Conservation (phyloP, 2,888 invertebrate genomes). For the Leptopilina myrica region DNA sequence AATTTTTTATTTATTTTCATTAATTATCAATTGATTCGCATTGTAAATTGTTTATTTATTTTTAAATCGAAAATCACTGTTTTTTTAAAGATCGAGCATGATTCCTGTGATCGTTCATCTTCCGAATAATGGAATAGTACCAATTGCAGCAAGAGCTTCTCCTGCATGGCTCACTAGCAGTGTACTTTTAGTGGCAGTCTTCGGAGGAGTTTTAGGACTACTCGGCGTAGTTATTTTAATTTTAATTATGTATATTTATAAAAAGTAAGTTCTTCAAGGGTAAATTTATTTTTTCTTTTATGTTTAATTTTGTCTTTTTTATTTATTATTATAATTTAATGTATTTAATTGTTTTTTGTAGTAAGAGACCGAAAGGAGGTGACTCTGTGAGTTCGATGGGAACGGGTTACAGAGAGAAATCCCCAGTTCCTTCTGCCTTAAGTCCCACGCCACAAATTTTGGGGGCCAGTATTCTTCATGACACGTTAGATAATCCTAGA, state of each 20-base stretch:
- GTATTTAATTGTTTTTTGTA: slow-evolving; percentile 45
- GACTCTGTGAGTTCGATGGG: slow-evolving; percentile 72
- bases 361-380: slow-evolving; percentile 70
- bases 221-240: slow-evolving; percentile 86
- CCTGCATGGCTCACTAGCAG: slow-evolving; percentile 77
- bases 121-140: slow-evolving; percentile 69
- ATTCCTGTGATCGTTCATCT: slow-evolving; percentile 78
- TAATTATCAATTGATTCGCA: too few relatives aligned
- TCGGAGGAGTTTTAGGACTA: slow-evolving; percentile 85
- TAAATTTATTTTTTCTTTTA: too few relatives aligned
- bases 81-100: slow-evolving; percentile 67
- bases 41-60: too few relatives aligned
- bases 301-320: too few relatives aligned
- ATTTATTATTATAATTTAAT: too few relatives aligned
- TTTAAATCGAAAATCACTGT: too few relatives aligned
- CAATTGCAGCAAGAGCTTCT: slow-evolving; percentile 77
- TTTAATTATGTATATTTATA: slow-evolving; percentile 87
- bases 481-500: slow-evolving; percentile 74
- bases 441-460: slow-evolving; percentile 77
- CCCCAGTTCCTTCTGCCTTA: slow-evolving; percentile 71
- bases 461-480: slow-evolving; percentile 78
- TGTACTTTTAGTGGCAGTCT: slow-evolving; percentile 80
- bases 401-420: slow-evolving; percentile 72
- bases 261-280: slow-evolving; percentile 79
- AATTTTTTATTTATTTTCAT: slow-evolving; percentile 70